Conservation (phyloP, 2,888 invertebrate genomes). For the Agrochola lychnidis region DNA sequence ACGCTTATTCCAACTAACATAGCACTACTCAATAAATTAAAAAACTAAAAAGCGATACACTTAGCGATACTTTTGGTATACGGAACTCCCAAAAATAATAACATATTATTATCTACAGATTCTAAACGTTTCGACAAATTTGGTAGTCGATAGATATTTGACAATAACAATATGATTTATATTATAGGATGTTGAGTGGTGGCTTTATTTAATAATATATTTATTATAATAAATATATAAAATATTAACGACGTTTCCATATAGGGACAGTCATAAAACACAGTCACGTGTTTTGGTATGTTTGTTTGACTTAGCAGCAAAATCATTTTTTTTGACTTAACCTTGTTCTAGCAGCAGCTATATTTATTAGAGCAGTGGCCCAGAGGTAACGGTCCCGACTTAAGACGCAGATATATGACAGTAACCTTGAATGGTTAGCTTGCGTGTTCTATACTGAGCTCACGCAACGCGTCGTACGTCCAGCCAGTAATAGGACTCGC, state of each 20-base stretch:
- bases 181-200: conserved; percentile 32
- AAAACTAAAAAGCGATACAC: neutral
- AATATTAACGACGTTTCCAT: conserved; percentile 13
- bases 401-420: too few relatives aligned
- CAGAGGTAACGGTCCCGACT: too few relatives aligned
- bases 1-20: neutral
- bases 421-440: too few relatives aligned
- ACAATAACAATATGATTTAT: conserved; percentile 51
- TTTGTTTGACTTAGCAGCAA: neutral
- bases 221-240: conserved; percentile 23
- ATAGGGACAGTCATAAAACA: neutral
- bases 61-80: conserved; percentile 36
- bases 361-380: too few relatives aligned
- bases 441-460: too few relatives aligned
- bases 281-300: neutral
- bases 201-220: neutral
- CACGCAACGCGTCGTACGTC: too few relatives aligned
- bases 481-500: too few relatives aligned
- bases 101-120: conserved; percentile 30
- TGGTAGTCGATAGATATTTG: conserved; percentile 6
- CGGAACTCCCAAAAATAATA: conserved; percentile 39
- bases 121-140: conserved; percentile 35
- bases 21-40: neutral
- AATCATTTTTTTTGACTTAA: neutral
- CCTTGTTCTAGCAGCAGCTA: too few relatives aligned